Evolutionary conservation across 1,140 invertebrate species (phyloP).

Genomic region (Penaeus chinensis): DNA sequence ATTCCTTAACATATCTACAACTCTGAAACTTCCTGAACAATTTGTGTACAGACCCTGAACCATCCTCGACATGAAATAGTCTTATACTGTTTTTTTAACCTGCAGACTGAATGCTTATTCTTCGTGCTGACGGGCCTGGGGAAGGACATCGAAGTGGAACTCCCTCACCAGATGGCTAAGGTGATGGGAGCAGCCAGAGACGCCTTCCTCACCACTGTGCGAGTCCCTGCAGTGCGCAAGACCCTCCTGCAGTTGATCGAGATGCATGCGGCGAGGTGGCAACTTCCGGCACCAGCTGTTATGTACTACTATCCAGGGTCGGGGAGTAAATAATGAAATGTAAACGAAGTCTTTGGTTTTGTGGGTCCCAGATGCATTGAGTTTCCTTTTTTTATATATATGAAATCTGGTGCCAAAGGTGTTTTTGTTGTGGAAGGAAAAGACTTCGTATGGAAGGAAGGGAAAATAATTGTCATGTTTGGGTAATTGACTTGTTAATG

Average conservation of each 20-base stretch:
- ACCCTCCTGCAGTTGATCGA: constrained; percentile 89
- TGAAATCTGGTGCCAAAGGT: constrained; percentile 23
- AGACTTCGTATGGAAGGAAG: background rate
- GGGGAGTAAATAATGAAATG: constrained; percentile 43
- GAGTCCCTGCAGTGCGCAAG: constrained; percentile 72
- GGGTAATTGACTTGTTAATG: no score
- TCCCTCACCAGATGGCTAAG: constrained; percentile 81
- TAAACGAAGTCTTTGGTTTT: background rate
- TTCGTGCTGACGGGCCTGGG: constrained; percentile 88
- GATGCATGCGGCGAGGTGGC: constrained; percentile 87
- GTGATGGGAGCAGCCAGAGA: constrained; percentile 83
- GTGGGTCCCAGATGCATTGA: constrained; percentile 30
- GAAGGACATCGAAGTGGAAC: constrained; percentile 83
- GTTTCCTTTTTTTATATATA: background rate
- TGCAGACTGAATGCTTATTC: constrained; percentile 86
- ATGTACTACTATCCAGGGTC: constrained; percentile 84
- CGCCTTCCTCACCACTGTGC: constrained; percentile 75
- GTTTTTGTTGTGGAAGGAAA: background rate
- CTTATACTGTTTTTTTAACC: constrained; percentile 24
- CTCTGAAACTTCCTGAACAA: background rate
- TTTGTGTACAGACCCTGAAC: background rate
- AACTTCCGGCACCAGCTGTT: constrained; percentile 85
- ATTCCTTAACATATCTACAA: no score
- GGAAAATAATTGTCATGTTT: no score
- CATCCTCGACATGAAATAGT: constrained; percentile 5